Evolutionary conservation across 2,888 invertebrate genomes (phyloP), one percentile per base, ranked within the genome.

Genomic region (Ochropleura plecta): DNA sequence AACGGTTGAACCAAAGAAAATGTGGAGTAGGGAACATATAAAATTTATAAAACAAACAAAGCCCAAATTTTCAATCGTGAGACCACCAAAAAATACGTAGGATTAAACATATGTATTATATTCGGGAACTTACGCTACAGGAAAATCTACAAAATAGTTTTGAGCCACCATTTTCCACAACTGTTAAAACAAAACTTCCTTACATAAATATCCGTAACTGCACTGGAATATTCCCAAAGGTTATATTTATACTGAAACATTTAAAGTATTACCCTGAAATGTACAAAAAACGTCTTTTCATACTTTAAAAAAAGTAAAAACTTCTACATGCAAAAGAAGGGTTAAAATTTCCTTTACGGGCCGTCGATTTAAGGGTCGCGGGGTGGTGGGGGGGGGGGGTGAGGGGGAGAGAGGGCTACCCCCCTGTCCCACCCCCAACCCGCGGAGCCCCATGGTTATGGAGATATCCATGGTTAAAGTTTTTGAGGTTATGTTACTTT

Each of bases 141-240:
- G 1, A 78, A 48, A 48, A n/a, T 30, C 14, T 5, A 6, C 3
- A 18, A 49, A 62, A 44, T 0, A n/a, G 5, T 62, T 63, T 8
- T 10, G 12, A 3, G 1, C 7, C 18, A 7, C 49, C 55, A 20
- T 53, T 66, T 9, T 12, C 3, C 18, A 5, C 18, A 63, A 62
- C 12, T 55, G 40, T n/a, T 44, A 46, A 49, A 72, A 55, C 10
- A n/a, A 63, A 81, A 64, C n/a, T 67, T 64, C 4, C 10, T 2
- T 2, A n/a, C 9, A 49, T 44, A 70, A 63, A 74, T 49, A 75
- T 44, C 8, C 42, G n/a, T 16, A 7, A 3, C 8, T 51, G 0
- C 18, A 2, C 68, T 3, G 2, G 30, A 63, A 57, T 65, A 6
- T 51, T 57, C 49, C 40, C 64, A 30, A 59, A 68, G n/a, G 46